These are phyloP conservation scores for Schizothorax lantsangensis DNA, from an alignment of 2,797 vertebrate species.

Conservation along the genomic window DNA sequence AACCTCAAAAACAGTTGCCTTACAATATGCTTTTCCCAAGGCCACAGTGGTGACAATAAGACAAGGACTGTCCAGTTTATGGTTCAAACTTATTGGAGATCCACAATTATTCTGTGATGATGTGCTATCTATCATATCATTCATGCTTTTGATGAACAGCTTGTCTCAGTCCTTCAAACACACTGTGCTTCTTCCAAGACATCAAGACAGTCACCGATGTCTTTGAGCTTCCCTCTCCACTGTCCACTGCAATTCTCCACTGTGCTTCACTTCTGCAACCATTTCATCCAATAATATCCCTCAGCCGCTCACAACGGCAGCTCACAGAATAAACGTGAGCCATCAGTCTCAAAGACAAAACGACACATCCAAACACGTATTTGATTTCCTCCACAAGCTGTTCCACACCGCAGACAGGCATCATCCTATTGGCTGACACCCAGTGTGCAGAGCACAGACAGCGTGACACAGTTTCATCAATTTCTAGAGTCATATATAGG, in stretches of 20 bases:
- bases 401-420: conserved; percentile 23
- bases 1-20: neutral
- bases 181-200: neutral
- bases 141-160: neutral
- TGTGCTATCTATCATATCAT: neutral
- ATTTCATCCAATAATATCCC: conserved; percentile 15
- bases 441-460: conserved; percentile 25
- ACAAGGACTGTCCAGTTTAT: neutral
- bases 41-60: neutral
- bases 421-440: conserved; percentile 24
- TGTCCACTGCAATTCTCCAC: neutral
- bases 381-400: conserved; percentile 30
- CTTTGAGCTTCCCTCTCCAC: conserved; percentile 3
- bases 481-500: conserved; percentile 14
- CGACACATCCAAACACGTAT: neutral
- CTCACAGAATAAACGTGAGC: neutral
- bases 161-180: neutral
- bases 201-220: neutral
- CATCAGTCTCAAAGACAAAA: conserved; percentile 14
- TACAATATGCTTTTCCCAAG: neutral
- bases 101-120: neutral
- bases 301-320: neutral
- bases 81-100: neutral
- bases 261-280: neutral
- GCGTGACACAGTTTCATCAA: conserved; percentile 25